Conservation (phyloP, 2,113 vertebrate species). For the Apteryx owenii region DNA sequence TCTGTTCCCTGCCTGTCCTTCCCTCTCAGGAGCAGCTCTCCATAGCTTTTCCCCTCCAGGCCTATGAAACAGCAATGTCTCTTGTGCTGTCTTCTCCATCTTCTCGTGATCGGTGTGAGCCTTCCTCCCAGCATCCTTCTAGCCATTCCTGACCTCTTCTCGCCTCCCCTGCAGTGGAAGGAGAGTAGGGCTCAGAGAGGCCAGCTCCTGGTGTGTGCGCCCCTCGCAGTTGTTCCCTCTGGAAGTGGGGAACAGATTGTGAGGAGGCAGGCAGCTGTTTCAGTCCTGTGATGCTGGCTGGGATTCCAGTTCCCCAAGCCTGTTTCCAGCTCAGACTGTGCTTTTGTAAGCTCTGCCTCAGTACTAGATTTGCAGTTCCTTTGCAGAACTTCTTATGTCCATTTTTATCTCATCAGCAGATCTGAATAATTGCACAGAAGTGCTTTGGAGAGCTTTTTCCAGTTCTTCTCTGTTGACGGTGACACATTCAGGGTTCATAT, state of each 20-base stretch:
- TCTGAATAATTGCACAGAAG: neutral
- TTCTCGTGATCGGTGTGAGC: neutral
- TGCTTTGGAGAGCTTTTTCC: neutral
- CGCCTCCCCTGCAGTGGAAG: neutral
- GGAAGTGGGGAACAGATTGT: neutral
- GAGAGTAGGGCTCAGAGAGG: neutral
- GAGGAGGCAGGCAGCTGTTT: neutral
- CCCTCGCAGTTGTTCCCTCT: neutral
- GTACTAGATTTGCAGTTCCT: neutral
- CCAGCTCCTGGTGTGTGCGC: neutral
- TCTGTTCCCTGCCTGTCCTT: neutral
- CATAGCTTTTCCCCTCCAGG: too few species aligned
- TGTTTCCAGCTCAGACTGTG: neutral
- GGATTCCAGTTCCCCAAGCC: neutral
- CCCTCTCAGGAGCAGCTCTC: neutral
- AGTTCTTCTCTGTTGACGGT: neutral
- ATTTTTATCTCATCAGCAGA: fast-evolving
- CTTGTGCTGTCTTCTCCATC: neutral
- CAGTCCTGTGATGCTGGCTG: neutral
- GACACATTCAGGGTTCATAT: fast-evolving
- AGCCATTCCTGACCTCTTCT: neutral
- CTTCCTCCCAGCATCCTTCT: neutral
- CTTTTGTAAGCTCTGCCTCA: neutral
- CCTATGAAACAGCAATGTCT: neutral
- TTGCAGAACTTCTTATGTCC: neutral